Evolutionary conservation across 2,888 invertebrate genomes (phyloP).

Genomic region (Emmelina monodactyla): DNA sequence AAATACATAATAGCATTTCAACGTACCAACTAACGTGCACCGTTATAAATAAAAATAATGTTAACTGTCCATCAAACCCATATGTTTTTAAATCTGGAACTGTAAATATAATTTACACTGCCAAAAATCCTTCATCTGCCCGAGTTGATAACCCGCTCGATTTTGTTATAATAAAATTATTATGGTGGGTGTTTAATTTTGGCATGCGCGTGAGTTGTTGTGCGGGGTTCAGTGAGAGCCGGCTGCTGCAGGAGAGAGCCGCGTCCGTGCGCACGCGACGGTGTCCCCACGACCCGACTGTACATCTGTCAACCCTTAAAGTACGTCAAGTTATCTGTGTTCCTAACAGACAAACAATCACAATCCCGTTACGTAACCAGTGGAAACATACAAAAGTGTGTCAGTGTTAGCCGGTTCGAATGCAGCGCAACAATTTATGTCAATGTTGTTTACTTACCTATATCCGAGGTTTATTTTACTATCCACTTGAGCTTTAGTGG

Average conservation of each 20-base stretch:
- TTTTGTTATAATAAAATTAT: conserved; percentile 1
- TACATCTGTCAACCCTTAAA: too few relatives aligned
- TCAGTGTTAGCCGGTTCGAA: background rate
- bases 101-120: too few relatives aligned
- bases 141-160: background rate
- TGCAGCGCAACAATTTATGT: background rate
- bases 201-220: conserved; percentile 16
- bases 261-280: conserved; percentile 9
- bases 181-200: conserved; percentile 23
- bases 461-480: conserved; percentile 1
- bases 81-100: too few relatives aligned
- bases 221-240: conserved; percentile 4
- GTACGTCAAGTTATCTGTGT: too few relatives aligned
- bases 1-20: too few relatives aligned
- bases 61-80: too few relatives aligned
- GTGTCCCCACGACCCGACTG: background rate
- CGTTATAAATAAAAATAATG: too few relatives aligned
- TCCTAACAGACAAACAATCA: too few relatives aligned
- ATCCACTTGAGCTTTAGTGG: too few relatives aligned
- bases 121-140: background rate
- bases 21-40: too few relatives aligned
- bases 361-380: background rate
- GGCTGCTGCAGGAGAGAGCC: conserved; percentile 2
- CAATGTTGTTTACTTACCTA: background rate
- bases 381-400: background rate